Evolutionary conservation across 2,888 invertebrate species (phyloP).

Genomic region (Scelioninae gen. 1): DNA sequence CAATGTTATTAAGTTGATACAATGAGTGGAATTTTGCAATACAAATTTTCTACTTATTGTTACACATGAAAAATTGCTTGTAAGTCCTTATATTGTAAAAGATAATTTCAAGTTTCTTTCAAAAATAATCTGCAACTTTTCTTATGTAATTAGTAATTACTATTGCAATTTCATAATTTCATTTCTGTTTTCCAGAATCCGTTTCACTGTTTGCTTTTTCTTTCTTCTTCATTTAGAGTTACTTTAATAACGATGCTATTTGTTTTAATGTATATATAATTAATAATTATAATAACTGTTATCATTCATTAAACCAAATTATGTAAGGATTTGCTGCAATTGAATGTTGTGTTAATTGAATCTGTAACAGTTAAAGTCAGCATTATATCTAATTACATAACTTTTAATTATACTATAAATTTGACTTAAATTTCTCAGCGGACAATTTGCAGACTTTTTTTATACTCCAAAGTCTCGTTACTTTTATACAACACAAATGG

Average conservation of each 20-base stretch:
- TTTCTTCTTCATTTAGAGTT: not conserved
- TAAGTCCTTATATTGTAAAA: not conserved
- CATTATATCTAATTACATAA: not conserved
- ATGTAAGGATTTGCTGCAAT: no score
- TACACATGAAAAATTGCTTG: not conserved
- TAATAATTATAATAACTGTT: not conserved
- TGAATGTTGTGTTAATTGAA: not conserved
- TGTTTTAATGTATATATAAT: not conserved
- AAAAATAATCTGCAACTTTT: not conserved
- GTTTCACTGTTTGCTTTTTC: not conserved
- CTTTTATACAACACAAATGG: not conserved
- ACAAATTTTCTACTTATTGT: not conserved
- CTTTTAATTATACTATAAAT: not conserved
- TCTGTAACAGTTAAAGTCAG: not conserved
- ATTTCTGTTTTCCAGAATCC: not conserved
- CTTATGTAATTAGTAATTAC: not conserved
- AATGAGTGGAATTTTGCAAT: not conserved
- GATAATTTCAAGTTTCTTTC: not conserved
- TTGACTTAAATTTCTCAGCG: no score
- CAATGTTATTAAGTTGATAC: not conserved
- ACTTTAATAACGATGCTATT: no score
- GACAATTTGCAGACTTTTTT: not conserved
- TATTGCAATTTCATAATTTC: constrained; percentile 6
- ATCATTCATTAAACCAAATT: not conserved
- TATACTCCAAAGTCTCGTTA: not conserved